These are phyloP conservation scores for Exaiptasia diaphana DNA, from an alignment of 64 coral and sea anemone genomes.

Conservation along the genomic window DNA sequence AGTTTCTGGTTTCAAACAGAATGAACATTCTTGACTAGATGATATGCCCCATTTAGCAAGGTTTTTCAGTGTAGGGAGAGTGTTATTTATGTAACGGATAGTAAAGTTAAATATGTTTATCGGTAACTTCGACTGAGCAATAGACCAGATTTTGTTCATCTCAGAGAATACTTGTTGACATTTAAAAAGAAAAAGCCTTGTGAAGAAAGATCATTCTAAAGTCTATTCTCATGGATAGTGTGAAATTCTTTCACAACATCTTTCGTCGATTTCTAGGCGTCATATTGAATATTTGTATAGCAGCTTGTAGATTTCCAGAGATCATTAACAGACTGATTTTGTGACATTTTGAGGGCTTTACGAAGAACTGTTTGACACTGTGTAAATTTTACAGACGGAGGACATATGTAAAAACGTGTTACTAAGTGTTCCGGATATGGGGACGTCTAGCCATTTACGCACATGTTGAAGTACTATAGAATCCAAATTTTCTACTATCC, in stretches of 20 bases:
- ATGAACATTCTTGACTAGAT: not conserved
- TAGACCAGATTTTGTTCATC: not conserved
- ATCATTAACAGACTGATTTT: not conserved
- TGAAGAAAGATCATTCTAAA: not conserved
- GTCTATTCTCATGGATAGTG: not conserved
- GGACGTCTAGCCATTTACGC: not conserved
- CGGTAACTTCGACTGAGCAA: not conserved
- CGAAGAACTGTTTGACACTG: constrained; percentile 19
- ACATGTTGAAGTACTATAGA: not conserved
- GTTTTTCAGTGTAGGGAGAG: constrained; percentile 7
- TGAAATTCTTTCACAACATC: not conserved
- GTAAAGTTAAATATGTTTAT: constrained; percentile 26
- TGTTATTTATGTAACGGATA: constrained; percentile 13
- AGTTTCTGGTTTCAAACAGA: not conserved
- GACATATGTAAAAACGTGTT: not conserved
- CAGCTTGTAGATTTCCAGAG: constrained; percentile 3
- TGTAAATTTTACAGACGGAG: not conserved
- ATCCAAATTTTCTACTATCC: not conserved
- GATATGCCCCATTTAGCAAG: constrained; percentile 4
- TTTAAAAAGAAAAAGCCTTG: constrained; percentile 1
- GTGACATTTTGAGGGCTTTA: not conserved
- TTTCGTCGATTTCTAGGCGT: not conserved
- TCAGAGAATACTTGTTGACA: not conserved
- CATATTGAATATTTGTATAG: constrained; percentile 14
- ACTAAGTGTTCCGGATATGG: constrained; percentile 1